Evolutionary conservation across 37 sponge, comb jelly and placozoan species (phyloP).

Genomic region (Chondrosia reniformis): DNA sequence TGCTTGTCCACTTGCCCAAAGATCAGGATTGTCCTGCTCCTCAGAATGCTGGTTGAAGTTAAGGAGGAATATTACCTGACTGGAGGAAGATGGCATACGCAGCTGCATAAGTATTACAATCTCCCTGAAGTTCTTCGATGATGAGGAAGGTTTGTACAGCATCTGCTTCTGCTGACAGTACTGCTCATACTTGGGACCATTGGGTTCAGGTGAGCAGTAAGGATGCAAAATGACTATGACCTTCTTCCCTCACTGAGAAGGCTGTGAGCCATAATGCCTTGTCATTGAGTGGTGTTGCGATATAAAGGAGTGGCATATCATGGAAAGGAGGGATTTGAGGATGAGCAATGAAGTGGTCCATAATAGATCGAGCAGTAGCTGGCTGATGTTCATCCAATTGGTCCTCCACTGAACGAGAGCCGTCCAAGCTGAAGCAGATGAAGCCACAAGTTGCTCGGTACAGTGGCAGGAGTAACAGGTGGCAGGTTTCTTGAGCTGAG

Average conservation of each 20-base stretch:
- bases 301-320: background rate
- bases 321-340: background rate
- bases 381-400: background rate
- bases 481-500: conserved; percentile 47
- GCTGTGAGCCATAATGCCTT: background rate
- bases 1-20: background rate
- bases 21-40: background rate
- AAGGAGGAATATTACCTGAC: background rate
- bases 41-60: background rate
- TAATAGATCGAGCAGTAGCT: background rate
- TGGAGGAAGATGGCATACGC: conserved; percentile 5
- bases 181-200: conserved; percentile 49
- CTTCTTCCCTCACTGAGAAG: background rate
- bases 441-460: conserved; percentile 21
- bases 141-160: background rate
- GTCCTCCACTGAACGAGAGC: conserved; percentile 29
- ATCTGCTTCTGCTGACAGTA: conserved; percentile 38
- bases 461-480: conserved; percentile 38
- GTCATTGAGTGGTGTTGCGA: conserved; percentile 32
- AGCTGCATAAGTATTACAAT: background rate
- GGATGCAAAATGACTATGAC: conserved; percentile 27
- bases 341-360: background rate
- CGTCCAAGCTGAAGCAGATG: conserved; percentile 35
- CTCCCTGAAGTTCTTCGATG: background rate
- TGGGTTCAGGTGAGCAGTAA: conserved; percentile 45